Evolutionary conservation across 2,888 invertebrate species (phyloP), one percentile per base, ranked within the genome.

Genomic region (Nephrotoma guestfalica): DNA sequence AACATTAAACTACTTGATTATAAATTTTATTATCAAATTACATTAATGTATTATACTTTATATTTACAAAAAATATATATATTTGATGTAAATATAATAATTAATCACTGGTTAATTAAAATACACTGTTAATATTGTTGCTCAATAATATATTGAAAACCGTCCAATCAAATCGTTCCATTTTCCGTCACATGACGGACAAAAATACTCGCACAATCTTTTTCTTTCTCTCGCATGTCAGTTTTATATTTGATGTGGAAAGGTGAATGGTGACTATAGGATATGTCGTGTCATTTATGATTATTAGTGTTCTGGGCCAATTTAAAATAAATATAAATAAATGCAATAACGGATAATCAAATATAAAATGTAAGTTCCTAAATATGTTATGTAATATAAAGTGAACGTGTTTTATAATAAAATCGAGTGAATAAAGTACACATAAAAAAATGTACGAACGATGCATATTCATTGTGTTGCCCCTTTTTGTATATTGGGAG

Each of bases 261-360:
- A 86, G 87, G 87, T 88, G 87, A 88, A 87, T 88, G 88, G 87
- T 87, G 87, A 87, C 84, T 87, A 71, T 71, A 87, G 87, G 87
- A 84, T 87, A 88, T 88, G 88, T 87, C 87, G 88, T 88, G 87
- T 88, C 87, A 86, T 85, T 87, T 87, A 87, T 88, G 87, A 87
- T 87, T 71, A 71, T 71, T 87, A 85, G 86, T 87, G 87, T 88
- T 88, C 87, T 88, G 87, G 87, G 86, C 87, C 86, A 86, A 71
- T 87, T 87, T 85, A 83, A 43, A 87, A 84, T 84, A 41, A 84
- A 83, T 41, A 83, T 83, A 83, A 84, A 42, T 41, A 41, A 84
- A 83, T 83, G 41, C 41, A 84, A 42, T 9, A 71, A 71, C 71
- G 71, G 71, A 71, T 71, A 71, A 71, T 30, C 71, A 71, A 71